Evolutionary conservation across 2,797 vertebrate genomes (phyloP).

Genomic region (Pelobates cultripes): DNA sequence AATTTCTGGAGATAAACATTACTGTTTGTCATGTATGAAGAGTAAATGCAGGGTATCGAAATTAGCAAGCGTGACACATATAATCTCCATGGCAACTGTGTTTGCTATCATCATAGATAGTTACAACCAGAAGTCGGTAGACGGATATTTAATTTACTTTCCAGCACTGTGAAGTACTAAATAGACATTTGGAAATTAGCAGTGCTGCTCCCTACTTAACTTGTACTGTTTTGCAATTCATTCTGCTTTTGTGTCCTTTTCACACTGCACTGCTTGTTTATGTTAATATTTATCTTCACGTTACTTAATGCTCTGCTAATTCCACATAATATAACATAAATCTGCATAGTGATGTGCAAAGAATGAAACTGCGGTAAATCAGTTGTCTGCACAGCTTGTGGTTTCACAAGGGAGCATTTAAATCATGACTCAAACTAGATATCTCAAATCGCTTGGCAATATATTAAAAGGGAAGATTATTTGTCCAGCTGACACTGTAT

Average conservation of each 20-base stretch:
- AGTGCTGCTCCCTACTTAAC: background rate
- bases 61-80: slow-evolving; percentile 11
- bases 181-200: background rate
- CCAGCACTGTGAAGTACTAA: background rate
- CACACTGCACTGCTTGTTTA: background rate
- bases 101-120: background rate
- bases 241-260: slow-evolving; percentile 1
- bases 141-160: background rate
- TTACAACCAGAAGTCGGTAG: background rate
- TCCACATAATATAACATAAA: slow-evolving; percentile 31
- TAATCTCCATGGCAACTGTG: slow-evolving; percentile 16
- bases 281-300: slow-evolving; percentile 10
- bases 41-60: background rate
- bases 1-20: background rate
- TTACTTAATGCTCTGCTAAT: slow-evolving; percentile 13
- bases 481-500: slow-evolving; percentile 1
- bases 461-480: slow-evolving; percentile 5
- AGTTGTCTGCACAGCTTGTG: slow-evolving; percentile 37
- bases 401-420: slow-evolving; percentile 8
- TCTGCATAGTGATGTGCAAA: slow-evolving; percentile 22
- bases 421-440: slow-evolving; percentile 1
- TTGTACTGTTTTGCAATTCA: background rate
- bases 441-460: background rate
- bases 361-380: slow-evolving; percentile 30
- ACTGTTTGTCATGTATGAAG: background rate